Percentiles rank a stretch among this genome's conserved stretches.
These are phyloP conservation scores for Drosophila anomelani DNA, from an alignment of 2,888 invertebrate genomes.

Conservation along the genomic window DNA sequence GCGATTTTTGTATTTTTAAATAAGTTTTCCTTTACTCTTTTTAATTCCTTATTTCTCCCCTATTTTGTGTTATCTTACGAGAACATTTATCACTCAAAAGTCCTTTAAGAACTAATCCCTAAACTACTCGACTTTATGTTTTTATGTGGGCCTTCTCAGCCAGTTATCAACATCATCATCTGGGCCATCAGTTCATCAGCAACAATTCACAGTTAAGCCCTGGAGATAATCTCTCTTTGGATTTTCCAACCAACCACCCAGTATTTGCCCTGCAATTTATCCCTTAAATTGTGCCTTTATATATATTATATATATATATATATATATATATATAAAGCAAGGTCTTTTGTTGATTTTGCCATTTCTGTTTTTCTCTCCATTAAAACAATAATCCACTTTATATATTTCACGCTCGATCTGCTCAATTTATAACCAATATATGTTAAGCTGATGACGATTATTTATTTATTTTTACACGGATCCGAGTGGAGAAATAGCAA, in stretches of 20 bases:
- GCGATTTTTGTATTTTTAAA: neutral
- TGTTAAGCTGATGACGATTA: slow-evolving; percentile 75
- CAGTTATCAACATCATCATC: slow-evolving; percentile 21
- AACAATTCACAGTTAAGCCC: slow-evolving; percentile 25
- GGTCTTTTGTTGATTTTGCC: slow-evolving; percentile 11
- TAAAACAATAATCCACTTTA: slow-evolving; percentile 80
- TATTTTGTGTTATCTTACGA: neutral
- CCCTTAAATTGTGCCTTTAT: slow-evolving; percentile 48
- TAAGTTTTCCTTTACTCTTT: too few species aligned
- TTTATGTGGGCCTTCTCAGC: slow-evolving; percentile 3
- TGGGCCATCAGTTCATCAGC: slow-evolving; percentile 29
- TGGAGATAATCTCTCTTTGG: slow-evolving; percentile 39
- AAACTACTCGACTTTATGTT: slow-evolving; percentile 24
- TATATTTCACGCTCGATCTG: slow-evolving; percentile 76
- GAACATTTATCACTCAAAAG: neutral
- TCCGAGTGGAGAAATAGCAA: slow-evolving; percentile 28
- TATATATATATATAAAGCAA: neutral
- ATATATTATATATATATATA: slow-evolving; percentile 26
- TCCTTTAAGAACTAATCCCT: slow-evolving; percentile 35
- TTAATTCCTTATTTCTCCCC: too few species aligned
- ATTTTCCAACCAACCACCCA: slow-evolving; percentile 16
- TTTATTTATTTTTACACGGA: slow-evolving; percentile 69
- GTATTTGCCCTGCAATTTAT: slow-evolving; percentile 54
- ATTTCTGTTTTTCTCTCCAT: slow-evolving; percentile 50
- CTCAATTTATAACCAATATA: slow-evolving; percentile 81